Evolutionary conservation across 2,888 invertebrate genomes (phyloP), one percentile per base, ranked within the genome.

Genomic region (Heliconius ismenius): DNA sequence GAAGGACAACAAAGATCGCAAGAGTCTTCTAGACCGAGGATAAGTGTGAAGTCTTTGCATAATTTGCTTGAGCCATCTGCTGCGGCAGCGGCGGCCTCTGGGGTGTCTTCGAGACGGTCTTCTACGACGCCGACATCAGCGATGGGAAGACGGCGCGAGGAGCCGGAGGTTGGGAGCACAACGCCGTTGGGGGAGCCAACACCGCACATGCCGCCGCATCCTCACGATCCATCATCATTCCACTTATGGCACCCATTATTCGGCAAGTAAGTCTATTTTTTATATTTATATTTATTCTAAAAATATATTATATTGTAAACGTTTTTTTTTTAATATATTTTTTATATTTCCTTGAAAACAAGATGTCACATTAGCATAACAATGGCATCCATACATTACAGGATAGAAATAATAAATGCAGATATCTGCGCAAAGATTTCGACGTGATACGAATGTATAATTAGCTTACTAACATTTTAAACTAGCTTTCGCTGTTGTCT

Each of bases 231-330:
- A 80, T 94, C 96, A 70, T 95, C 96, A 83, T 95, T 96, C 84
- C 96, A 96, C 81, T 92, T 97, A 73, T 97, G 97, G 97, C 97
- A 97, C 93, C 97, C 97, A 75, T 95, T 97, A 72, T 97, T 97
- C 89, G 97, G 97, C 95, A 97, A 97, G 97, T 97, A 94, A 96
- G 96, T 95, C 83, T 74, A 70, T 81, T 69, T 63, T 28, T 28
- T 26, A 62, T 60, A 60, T 62, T 24, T 62, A 62, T 62, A 62
- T 62, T 54, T 76, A 58, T 70, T 62, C 18, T 26, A 15, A n/a
- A 36, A 36, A 58, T 28, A 21, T 39, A 39, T 73, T 62, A 24
- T 73, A 62, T n/a, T 36, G 13, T 60, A 32, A n/a, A 54, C 32
- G 21, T 62, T 69, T 69, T 32, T 62, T 32, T 49, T 43, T 54